Percentiles rank a stretch among this genome's conserved stretches.
Evolutionary conservation across 2,888 invertebrate genomes (phyloP).

Genomic region (Melieria picta): DNA sequence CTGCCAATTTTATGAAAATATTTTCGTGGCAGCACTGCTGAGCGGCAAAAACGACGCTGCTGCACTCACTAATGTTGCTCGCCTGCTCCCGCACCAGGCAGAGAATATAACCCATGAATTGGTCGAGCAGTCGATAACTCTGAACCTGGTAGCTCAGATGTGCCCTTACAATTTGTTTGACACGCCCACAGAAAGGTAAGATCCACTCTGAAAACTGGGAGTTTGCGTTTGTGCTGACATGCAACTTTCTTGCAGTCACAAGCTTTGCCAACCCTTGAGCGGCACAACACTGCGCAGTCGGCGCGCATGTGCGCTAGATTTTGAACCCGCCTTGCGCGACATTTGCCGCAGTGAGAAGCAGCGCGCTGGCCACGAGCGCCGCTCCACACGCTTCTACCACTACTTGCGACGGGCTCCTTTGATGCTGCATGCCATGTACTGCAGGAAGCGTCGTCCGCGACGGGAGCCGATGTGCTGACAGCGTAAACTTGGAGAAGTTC

Average conservation of each 20-base stretch:
- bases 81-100: slow-evolving; percentile 52
- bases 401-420: slow-evolving; percentile 73
- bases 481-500: too few species aligned
- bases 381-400: slow-evolving; percentile 81
- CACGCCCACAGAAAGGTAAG: slow-evolving; percentile 53
- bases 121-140: slow-evolving; percentile 56
- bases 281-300: slow-evolving; percentile 68
- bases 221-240: background rate
- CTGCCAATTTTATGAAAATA: slow-evolving; percentile 65
- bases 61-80: slow-evolving; percentile 48
- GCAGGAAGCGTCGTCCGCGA: slow-evolving; percentile 30
- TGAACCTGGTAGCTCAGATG: slow-evolving; percentile 53
- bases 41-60: slow-evolving; percentile 9
- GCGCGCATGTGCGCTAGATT: slow-evolving; percentile 73
- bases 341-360: slow-evolving; percentile 77
- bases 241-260: slow-evolving; percentile 66
- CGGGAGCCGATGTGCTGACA: too few species aligned
- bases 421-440: slow-evolving; percentile 66
- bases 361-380: slow-evolving; percentile 70
- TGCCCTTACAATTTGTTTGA: slow-evolving; percentile 61
- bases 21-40: slow-evolving; percentile 61
- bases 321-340: slow-evolving; percentile 74
- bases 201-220: background rate
- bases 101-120: slow-evolving; percentile 59
- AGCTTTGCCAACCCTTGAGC: slow-evolving; percentile 67